Evolutionary conservation across 1,140 invertebrate species (phyloP).

Genomic region (Drosophila persimilis): DNA sequence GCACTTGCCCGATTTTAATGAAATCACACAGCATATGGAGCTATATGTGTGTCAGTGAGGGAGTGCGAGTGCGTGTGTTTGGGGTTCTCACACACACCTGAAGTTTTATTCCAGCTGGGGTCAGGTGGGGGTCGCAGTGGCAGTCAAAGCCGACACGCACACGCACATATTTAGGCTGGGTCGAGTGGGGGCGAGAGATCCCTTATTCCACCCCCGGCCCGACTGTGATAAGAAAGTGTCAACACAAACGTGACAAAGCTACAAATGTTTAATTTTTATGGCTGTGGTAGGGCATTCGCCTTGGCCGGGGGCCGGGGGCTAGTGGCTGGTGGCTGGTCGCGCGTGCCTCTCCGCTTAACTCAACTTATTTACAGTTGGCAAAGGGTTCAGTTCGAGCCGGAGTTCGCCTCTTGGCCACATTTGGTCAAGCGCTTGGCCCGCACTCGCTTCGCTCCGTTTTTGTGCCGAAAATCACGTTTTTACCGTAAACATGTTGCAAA

Average conservation of each 20-base stretch:
- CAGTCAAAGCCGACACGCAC: slow-evolving; percentile 76
- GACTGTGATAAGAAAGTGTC: slow-evolving; percentile 80
- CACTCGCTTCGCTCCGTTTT: slow-evolving; percentile 38
- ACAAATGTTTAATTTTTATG: slow-evolving; percentile 82
- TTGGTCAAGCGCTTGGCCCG: slow-evolving; percentile 53
- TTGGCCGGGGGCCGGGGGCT: slow-evolving; percentile 1
- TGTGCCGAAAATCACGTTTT: slow-evolving; percentile 79
- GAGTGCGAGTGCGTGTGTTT: slow-evolving; percentile 10
- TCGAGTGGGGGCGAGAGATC: slow-evolving; percentile 32
- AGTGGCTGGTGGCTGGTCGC: neutral
- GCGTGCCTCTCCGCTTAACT: slow-evolving; percentile 64
- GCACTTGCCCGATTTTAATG: slow-evolving; percentile 53
- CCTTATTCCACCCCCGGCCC: slow-evolving; percentile 28
- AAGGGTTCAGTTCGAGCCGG: slow-evolving; percentile 40
- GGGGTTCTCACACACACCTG: slow-evolving; percentile 29
- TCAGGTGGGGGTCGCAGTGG: slow-evolving; percentile 60
- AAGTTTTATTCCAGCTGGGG: slow-evolving; percentile 56
- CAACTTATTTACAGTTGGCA: slow-evolving; percentile 76
- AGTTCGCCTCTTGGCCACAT: slow-evolving; percentile 58
- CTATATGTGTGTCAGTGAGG: slow-evolving; percentile 10
- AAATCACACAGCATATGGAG: slow-evolving; percentile 61
- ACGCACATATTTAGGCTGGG: slow-evolving; percentile 72
- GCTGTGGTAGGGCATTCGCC: slow-evolving; percentile 37
- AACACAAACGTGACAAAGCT: slow-evolving; percentile 81
- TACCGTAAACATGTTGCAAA: slow-evolving; percentile 81